Conservation (phyloP, 2,113 vertebrate genomes). For the Microtus oregoni region DNA sequence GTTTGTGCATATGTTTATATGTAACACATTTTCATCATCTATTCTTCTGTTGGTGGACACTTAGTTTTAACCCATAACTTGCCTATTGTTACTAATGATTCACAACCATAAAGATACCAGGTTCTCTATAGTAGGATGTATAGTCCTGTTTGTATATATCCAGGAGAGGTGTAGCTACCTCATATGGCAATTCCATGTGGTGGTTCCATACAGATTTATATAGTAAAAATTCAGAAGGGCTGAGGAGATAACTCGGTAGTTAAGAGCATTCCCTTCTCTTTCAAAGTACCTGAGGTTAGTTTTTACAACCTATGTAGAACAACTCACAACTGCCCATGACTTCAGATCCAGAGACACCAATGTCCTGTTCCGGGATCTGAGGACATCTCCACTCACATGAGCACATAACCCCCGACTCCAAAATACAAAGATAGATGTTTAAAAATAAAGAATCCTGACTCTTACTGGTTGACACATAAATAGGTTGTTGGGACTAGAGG, state of each 20-base stretch:
- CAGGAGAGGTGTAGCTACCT: not conserved
- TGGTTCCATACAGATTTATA: not conserved
- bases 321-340: not conserved
- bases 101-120: not conserved
- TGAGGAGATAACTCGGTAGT: too few relatives aligned
- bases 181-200: not conserved
- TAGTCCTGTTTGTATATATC: not conserved
- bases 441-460: not conserved
- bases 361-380: not conserved
- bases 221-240: not conserved
- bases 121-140: not conserved
- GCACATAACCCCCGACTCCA: accelerated
- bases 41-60: not conserved
- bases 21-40: not conserved
- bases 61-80: not conserved
- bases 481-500: not conserved
- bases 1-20: not conserved
- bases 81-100: not conserved
- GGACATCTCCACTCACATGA: not conserved
- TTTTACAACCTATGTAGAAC: not conserved
- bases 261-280: not conserved
- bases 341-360: not conserved
- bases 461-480: not conserved
- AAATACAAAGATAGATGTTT: not conserved
- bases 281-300: not conserved